phyloP scores from a whole-genome alignment of 2,113 vertebrate genomes.

The Eonycteris spelaea region DNA sequence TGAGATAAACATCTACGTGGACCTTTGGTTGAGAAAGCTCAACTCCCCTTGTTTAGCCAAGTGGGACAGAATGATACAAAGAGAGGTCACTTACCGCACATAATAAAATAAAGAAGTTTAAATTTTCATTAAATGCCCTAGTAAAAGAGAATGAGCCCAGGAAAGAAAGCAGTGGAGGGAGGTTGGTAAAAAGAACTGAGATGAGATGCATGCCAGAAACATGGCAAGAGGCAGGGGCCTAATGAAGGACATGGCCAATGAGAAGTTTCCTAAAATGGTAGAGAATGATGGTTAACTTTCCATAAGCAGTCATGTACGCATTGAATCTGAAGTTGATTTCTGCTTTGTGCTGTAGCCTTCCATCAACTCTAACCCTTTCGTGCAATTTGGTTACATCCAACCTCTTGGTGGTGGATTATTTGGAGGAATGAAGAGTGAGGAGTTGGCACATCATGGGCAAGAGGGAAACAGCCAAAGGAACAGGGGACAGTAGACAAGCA shows the following conservation, averaged over 20 bases:
- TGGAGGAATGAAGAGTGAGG: background rate
- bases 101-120: constrained; percentile 24
- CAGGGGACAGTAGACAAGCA: background rate
- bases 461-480: background rate
- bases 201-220: background rate
- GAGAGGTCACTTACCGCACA: constrained; percentile 6
- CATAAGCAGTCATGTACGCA: background rate
- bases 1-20: background rate
- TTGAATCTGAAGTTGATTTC: background rate
- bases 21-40: background rate
- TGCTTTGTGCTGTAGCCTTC: background rate
- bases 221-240: background rate
- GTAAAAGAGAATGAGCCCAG: background rate
- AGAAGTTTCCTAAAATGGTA: background rate
- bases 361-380: background rate
- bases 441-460: background rate
- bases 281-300: background rate
- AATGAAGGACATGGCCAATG: background rate
- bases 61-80: background rate
- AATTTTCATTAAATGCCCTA: background rate
- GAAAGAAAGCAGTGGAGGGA: background rate
- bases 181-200: background rate
- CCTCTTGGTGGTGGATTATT: background rate
- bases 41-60: background rate
- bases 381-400: background rate